Percentiles rank a stretch among this genome's conserved stretches.
phyloP scores from a whole-genome alignment of 2,113 vertebrate species.

The Ailurus styani region DNA sequence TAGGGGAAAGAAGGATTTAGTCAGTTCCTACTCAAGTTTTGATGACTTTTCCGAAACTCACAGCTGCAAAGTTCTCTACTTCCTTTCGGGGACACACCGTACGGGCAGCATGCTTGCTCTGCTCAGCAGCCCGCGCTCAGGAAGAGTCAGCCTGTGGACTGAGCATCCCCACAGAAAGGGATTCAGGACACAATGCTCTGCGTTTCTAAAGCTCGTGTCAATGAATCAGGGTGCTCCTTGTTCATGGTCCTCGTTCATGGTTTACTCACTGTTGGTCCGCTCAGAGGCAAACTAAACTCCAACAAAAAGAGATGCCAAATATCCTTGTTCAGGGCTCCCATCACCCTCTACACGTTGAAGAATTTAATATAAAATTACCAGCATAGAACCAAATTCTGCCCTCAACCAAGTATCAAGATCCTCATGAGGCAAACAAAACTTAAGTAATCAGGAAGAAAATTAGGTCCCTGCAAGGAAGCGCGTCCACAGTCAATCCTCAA shows the following conservation, averaged over 20 bases:
- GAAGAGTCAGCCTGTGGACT: neutral
- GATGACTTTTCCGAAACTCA: conserved; percentile 61
- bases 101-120: neutral
- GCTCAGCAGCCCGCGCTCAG: neutral
- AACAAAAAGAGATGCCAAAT: neutral
- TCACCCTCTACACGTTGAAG: neutral
- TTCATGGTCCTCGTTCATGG: rapidly evolving
- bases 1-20: conserved; percentile 67
- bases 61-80: neutral
- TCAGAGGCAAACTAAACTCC: neutral
- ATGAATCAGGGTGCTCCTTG: neutral
- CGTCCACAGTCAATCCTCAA: neutral
- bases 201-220: neutral
- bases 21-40: conserved; percentile 67
- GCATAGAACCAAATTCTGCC: neutral
- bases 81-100: neutral
- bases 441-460: neutral
- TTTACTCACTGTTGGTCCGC: neutral
- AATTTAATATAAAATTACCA: neutral
- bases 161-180: too few species aligned
- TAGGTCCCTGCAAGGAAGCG: neutral
- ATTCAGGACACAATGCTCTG: rapidly evolving
- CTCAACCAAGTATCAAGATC: neutral
- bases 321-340: neutral
- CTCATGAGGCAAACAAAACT: neutral